phyloP scores from a whole-genome alignment of 1,140 invertebrate genomes.

The Zaprionus inermis region DNA sequence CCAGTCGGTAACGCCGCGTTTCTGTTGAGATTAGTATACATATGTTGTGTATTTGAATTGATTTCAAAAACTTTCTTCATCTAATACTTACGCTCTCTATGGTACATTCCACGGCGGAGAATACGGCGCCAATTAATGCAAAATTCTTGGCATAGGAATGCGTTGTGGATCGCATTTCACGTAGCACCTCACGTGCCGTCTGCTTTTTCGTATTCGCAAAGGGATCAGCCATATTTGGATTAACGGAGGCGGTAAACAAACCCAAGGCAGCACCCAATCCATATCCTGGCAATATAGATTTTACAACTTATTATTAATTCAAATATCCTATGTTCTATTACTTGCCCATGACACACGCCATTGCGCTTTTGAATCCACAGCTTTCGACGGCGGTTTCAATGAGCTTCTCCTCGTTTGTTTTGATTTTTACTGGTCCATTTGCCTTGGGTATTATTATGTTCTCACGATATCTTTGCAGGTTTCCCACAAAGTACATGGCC shows the following conservation, averaged over 20 bases:
- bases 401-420: slow-evolving; percentile 94
- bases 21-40: slow-evolving; percentile 84
- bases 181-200: slow-evolving; percentile 92
- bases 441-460: slow-evolving; percentile 93
- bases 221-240: slow-evolving; percentile 91
- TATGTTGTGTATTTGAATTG: not conserved
- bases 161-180: slow-evolving; percentile 96
- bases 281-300: slow-evolving; percentile 89
- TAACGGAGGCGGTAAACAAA: slow-evolving; percentile 97
- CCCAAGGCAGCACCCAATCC: slow-evolving; percentile 97
- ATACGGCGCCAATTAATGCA: slow-evolving; percentile 96
- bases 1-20: slow-evolving; percentile 97
- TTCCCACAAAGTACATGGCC: slow-evolving; percentile 88
- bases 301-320: not conserved
- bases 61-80: too few relatives aligned
- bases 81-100: slow-evolving; percentile 91
- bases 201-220: slow-evolving; percentile 91
- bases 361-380: slow-evolving; percentile 94
- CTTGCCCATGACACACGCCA: slow-evolving; percentile 95
- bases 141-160: slow-evolving; percentile 98
- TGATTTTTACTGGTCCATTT: slow-evolving; percentile 90
- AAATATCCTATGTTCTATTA: slow-evolving; percentile 4
- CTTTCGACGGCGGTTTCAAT: slow-evolving; percentile 95
- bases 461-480: slow-evolving; percentile 88
- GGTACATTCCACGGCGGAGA: slow-evolving; percentile 95